Base-by-base conservation (phyloP, 2,113 vertebrate genomes). In the Ictalurus furcatus region DNA sequence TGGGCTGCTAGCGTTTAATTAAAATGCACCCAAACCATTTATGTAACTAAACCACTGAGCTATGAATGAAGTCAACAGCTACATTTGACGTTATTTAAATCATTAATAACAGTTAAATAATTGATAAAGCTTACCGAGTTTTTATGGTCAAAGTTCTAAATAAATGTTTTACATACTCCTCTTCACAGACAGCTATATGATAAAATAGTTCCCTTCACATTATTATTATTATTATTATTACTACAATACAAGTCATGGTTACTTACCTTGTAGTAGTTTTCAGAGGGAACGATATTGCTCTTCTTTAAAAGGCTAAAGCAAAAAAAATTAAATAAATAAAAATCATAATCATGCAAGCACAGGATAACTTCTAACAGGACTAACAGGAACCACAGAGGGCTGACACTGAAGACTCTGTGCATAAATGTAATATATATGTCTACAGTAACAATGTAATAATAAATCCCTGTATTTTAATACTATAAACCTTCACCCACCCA, bases 231-330 rank as follows among this genome's bases (percentile, higher is more conserved):
- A 48, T 54, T 54, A 54, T 54, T 54, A 54, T 54, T 40, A 40
- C 40, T 40, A 40, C 40, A 40, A 48, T 1, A 40, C 1, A 19
- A 40, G 80, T 40, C 44, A 30, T 2, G 59, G 44, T 17, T 16
- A 88, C 89, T 90, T 83, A 94, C 93, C 44, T 67, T 89, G 88
- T 94, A 94, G 67, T 84, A 67, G 30, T 88, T 87, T 54, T 91
- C 84, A 56, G 90, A 88, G 2, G 93, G 93, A 21, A 93, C 69
- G 17, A 94, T 94, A 14, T 89, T 84, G 17, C 61, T 87, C 28
- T 87, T 90, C 52, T 13, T 90, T 65, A 94, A 86, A 37, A 87
- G 52, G 19, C 93, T 94, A 74, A 78, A 87, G 85, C 37, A 11
- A 80, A 11, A 63, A 23, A 87, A 21, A 52, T 11, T 0, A 7